Base-by-base conservation (phyloP, 2,113 vertebrate genomes). In the Centropus bengalensis region DNA sequence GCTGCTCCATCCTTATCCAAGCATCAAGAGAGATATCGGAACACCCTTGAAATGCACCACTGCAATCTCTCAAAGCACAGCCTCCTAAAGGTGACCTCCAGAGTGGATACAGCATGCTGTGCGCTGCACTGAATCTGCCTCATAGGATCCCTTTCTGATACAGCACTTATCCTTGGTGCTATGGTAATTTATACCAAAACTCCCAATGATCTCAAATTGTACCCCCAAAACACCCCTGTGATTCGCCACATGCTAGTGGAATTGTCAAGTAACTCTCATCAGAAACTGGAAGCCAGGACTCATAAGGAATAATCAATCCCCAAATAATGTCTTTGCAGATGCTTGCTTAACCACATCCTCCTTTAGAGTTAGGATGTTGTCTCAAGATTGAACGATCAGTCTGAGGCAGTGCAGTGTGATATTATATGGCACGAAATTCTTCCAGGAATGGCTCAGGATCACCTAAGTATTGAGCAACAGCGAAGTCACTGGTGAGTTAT, bases 291-390 rank as follows among this genome's bases (percentile, higher is more conserved):
- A 47, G 54, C 55, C 66, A 44, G 59, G 60, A 85, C 59, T 91
- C 52, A 32, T 51, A 40, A 58, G 67, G 73, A 88, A 64, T 81
- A 88, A 64, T 81, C 16, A 16, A 26, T 71, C 15, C n/a, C 58
- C n/a, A 88, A 36, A 78, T 68, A 27, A 79, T 36, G 82, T 80
- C 56, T 79, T 71, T n/a, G 60, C 36, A 47, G 40, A 42, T 89
- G 54, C 30, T 77, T 93, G 60, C 69, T 86, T 70, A 81, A 77
- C 68, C 80, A 86, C 91, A 81, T 94, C 93, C 92, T 94, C 92
- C 68, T 80, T 59, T 49, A 45, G 23, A 55, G 44, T 81, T 49
- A 22, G 74, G 76, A 40, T 9, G 23, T 71, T 32, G 33, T 26
- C 52, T 88, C 33, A 12, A 4, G 68, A 71, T 91, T 75, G 64